phyloP scores from a whole-genome alignment of 2,797 vertebrate genomes.

The Helicolenus hilgendorfi region DNA sequence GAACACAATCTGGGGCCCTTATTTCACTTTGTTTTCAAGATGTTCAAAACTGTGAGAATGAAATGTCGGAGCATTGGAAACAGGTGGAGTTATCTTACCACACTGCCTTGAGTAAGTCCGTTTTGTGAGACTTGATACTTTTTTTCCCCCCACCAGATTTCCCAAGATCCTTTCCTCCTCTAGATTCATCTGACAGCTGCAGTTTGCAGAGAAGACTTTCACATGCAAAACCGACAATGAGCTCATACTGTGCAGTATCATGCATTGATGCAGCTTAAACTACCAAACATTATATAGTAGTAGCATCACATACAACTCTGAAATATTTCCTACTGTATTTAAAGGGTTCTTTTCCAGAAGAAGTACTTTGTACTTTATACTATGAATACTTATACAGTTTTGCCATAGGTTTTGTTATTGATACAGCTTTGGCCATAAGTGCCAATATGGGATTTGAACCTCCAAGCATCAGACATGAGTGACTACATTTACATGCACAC shows the following conservation, averaged over 20 bases:
- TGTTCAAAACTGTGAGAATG: constrained; percentile 12
- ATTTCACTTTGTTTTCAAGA: constrained; percentile 36
- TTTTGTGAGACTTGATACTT: constrained; percentile 49
- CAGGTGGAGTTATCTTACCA: constrained; percentile 64
- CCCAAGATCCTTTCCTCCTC: constrained; percentile 41
- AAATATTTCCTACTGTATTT: neutral
- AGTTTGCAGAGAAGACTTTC: constrained; percentile 21
- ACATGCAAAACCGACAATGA: constrained; percentile 13
- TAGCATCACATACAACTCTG: neutral
- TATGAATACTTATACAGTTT: neutral
- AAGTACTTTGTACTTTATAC: neutral
- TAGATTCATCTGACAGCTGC: constrained; percentile 59
- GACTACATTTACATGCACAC: too few species aligned
- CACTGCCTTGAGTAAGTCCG: constrained; percentile 32
- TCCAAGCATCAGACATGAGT: neutral
- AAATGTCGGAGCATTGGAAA: constrained; percentile 41
- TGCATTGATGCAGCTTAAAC: neutral
- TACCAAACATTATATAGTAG: neutral
- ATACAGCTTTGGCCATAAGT: neutral
- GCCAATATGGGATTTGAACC: neutral
- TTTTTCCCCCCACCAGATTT: constrained; percentile 29
- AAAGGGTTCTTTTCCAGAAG: neutral
- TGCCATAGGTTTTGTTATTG: neutral
- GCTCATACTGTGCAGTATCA: neutral
- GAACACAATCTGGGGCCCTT: constrained; percentile 15